phyloP scores from a whole-genome alignment of 2,888 invertebrate genomes.

The Dynastes hyllus region DNA sequence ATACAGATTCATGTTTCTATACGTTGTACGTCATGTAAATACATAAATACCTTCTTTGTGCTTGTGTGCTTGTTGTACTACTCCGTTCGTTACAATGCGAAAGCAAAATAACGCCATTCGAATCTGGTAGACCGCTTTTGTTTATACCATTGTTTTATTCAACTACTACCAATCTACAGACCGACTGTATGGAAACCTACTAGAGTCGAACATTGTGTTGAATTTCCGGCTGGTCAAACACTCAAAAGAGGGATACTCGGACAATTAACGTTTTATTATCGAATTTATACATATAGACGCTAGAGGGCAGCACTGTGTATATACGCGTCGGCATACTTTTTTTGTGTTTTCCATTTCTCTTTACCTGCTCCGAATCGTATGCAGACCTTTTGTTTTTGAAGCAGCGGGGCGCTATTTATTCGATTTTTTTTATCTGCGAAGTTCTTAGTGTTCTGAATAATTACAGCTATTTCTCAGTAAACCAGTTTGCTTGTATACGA shows the following conservation, averaged over 20 bases:
- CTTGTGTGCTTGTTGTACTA: background rate
- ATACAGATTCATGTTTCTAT: background rate
- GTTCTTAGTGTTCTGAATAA: too few relatives aligned
- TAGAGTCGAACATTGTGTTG: conserved; percentile 24
- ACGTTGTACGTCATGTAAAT: too few relatives aligned
- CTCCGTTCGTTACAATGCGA: background rate
- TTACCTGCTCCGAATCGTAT: background rate
- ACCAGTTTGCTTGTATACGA: too few relatives aligned
- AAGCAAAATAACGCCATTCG: conserved; percentile 7
- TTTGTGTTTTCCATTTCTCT: background rate
- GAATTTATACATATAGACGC: background rate
- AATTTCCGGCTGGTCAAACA: conserved; percentile 10
- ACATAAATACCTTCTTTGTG: background rate
- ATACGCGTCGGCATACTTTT: background rate
- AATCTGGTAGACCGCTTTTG: conserved; percentile 28
- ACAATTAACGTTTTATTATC: conserved; percentile 33
- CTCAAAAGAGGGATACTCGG: conserved; percentile 1
- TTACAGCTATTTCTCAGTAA: too few relatives aligned
- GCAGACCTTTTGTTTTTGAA: background rate
- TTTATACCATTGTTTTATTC: conserved; percentile 22
- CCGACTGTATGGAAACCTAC: background rate
- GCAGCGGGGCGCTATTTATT: background rate
- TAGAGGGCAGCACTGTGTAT: background rate
- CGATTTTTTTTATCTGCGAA: too few relatives aligned
- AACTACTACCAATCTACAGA: background rate